phyloP scores from a whole-genome alignment of 2,888 invertebrate species.

The Mythimna ferrago region DNA sequence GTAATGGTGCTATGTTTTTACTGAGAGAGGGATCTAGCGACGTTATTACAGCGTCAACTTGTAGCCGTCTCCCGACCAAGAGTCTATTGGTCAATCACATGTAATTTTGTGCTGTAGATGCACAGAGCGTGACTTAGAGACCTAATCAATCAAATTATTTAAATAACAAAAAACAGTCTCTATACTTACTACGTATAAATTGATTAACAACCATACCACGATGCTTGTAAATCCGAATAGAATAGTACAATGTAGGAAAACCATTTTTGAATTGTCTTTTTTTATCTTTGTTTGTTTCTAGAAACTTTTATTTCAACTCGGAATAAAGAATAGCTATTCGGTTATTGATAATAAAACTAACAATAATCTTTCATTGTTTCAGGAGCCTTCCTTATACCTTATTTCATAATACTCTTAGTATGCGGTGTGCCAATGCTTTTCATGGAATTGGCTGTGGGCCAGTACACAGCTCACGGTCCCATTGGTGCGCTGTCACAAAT shows the following conservation, averaged over 20 bases:
- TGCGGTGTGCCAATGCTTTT: constrained; percentile 98
- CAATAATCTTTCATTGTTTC: constrained; percentile 75
- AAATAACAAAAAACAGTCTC: not conserved
- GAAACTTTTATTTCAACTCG: not conserved
- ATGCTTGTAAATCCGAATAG: not conserved
- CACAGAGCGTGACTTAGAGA: not conserved
- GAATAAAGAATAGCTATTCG: not conserved
- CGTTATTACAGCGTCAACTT: not conserved
- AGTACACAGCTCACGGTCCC: constrained; percentile 97
- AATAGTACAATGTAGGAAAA: not conserved
- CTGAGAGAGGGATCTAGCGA: constrained; percentile 3
- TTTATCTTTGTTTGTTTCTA: not conserved
- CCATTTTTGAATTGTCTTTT: not conserved
- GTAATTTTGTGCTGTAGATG: not conserved
- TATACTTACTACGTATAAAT: not conserved
- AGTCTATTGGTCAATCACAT: not conserved
- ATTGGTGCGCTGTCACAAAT: constrained; percentile 97
- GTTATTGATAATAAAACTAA: constrained; percentile 13
- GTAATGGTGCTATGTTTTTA: constrained; percentile 4
- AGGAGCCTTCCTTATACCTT: constrained; percentile 99
- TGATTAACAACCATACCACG: not conserved
- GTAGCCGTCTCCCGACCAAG: not conserved
- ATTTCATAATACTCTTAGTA: constrained; percentile 97
- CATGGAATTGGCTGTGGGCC: constrained; percentile 98
- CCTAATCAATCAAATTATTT: not conserved